These are phyloP conservation scores for Protobothrops mucrosquamatus DNA, from an alignment of 2,113 vertebrate species.

Conservation along the genomic window DNA sequence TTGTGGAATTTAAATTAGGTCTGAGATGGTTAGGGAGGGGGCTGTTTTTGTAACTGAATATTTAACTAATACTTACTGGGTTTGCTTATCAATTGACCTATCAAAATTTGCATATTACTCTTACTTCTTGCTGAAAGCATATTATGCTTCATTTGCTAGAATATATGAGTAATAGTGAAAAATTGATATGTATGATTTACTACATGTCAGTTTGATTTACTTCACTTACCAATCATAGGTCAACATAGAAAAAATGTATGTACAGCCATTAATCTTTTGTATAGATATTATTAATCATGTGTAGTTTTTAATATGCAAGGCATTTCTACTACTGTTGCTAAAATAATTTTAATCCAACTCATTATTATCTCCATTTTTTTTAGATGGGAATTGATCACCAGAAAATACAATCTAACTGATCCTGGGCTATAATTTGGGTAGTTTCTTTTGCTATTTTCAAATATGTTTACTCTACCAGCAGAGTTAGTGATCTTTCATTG, in stretches of 20 bases:
- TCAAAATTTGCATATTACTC: slow-evolving; percentile 62
- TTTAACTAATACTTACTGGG: slow-evolving; percentile 67
- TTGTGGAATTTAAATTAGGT: slow-evolving; percentile 43
- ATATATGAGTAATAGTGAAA: slow-evolving; percentile 50
- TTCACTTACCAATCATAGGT: background rate
- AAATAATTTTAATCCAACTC: background rate
- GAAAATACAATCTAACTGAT: background rate
- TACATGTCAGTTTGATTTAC: slow-evolving; percentile 21
- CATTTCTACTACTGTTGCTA: background rate
- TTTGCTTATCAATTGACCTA: slow-evolving; percentile 63
- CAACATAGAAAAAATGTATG: background rate
- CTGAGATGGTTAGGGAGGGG: background rate
- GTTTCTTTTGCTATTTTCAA: background rate
- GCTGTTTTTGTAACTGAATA: slow-evolving; percentile 45
- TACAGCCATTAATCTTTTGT: background rate
- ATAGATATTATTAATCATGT: background rate
- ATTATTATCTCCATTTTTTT: slow-evolving; percentile 6
- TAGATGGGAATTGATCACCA: background rate
- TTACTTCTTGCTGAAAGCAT: slow-evolving; percentile 69
- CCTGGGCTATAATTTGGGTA: background rate
- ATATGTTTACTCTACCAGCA: background rate
- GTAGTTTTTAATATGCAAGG: background rate
- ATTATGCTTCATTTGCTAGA: slow-evolving; percentile 63
- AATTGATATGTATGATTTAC: slow-evolving; percentile 34
- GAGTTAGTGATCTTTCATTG: background rate